Percentiles rank a stretch among this genome's conserved stretches.
phyloP scores from a whole-genome alignment of 92 coral and sea anemone genomes.

The Umimayanthus kanabou region DNA sequence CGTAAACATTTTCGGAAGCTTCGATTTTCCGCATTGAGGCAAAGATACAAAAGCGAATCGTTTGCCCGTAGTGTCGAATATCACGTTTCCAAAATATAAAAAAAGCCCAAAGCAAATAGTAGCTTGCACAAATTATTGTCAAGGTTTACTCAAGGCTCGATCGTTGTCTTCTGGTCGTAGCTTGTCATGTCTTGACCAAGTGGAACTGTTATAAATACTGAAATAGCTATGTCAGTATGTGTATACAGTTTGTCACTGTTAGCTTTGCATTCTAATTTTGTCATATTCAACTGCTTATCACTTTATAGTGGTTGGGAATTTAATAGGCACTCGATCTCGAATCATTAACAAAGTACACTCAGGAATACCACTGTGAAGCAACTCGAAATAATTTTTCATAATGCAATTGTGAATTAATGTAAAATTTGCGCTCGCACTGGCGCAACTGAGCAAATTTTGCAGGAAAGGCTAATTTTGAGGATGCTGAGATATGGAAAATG shows the following conservation, averaged over 20 bases:
- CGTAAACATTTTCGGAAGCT: constrained; percentile 13
- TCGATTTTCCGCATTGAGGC: constrained; percentile 29
- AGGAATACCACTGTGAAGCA: neutral
- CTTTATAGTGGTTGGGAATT: neutral
- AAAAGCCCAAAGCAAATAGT: neutral
- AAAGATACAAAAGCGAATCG: neutral
- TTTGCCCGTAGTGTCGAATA: neutral
- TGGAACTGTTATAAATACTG: neutral
- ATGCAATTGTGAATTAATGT: no score
- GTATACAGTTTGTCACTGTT: neutral
- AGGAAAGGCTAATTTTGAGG: neutral
- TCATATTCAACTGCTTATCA: neutral
- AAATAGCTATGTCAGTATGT: no score
- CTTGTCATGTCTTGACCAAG: neutral
- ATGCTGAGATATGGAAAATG: neutral
- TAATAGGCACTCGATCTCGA: neutral
- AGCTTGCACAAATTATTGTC: no score
- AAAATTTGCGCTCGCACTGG: neutral
- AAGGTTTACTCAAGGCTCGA: neutral
- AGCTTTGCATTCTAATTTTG: neutral
- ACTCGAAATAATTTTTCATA: no score
- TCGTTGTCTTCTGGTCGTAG: neutral
- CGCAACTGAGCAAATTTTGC: neutral
- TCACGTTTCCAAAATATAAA: neutral
- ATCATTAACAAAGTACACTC: neutral